Evolutionary conservation across 2,888 invertebrate species (phyloP).

Genomic region (Leptopterna dolabrata): DNA sequence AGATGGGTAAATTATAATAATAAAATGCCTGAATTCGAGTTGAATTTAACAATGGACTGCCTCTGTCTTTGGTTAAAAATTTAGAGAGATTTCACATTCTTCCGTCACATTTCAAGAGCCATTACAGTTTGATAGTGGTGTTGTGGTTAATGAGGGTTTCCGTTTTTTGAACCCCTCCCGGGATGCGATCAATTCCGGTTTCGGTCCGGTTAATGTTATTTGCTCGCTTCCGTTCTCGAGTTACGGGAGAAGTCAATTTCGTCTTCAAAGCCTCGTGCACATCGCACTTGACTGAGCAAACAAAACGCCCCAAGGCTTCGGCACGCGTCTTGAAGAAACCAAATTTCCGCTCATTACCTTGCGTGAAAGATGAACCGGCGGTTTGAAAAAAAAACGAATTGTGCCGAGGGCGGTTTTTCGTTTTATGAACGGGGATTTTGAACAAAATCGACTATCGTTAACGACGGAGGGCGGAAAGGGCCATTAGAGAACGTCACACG

Average conservation of each 20-base stretch:
- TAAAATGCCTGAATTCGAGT: no score
- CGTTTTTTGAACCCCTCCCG: not conserved
- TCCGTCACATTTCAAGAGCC: no score
- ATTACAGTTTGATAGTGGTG: no score
- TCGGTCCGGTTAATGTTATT: not conserved
- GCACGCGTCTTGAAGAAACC: not conserved
- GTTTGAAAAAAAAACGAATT: not conserved
- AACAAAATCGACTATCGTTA: constrained; percentile 12
- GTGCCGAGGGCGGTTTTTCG: not conserved
- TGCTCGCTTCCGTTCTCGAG: not conserved
- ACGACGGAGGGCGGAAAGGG: not conserved
- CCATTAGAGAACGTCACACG: not conserved
- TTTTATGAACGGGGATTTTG: not conserved
- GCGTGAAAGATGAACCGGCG: not conserved
- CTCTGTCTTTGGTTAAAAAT: no score
- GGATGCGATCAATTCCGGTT: not conserved
- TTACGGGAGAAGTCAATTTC: not conserved
- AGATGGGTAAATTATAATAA: no score
- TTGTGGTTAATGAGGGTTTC: not conserved
- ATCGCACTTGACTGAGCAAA: not conserved
- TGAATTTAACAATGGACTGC: no score
- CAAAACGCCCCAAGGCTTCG: not conserved
- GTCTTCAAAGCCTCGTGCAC: not conserved
- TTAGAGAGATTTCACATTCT: no score
- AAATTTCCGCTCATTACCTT: not conserved